Evolutionary conservation across 2,113 vertebrate species (phyloP), one percentile per base, ranked within the genome.

Genomic region (Orcinus orca): DNA sequence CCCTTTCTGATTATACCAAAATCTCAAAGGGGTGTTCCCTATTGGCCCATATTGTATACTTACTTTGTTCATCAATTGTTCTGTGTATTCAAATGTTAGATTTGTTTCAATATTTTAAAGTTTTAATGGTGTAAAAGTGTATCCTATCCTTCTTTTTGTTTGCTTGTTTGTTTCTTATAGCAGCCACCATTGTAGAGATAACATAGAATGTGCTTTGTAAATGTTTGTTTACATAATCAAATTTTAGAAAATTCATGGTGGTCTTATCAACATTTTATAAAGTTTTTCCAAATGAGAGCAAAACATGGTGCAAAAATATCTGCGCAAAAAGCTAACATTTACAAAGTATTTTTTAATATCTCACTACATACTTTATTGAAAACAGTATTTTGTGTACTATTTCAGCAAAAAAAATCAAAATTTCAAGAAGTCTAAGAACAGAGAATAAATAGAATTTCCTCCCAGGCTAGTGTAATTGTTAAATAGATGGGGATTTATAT

Each of bases 401-500:
- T 62, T 96, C 44, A 85, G 38, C 1, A 88, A 88, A 80, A 80
- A 65, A 89, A 91, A 17, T 67, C 0, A 80, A 94, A 63, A 63
- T 92, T 91, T 93, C 15, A 80, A 41, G 1, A 87, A 68, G 5
- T 63, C 6, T 9, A 96, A 58, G 47, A 88, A 94, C 0, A 76
- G 2, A 5, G 8, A 68, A 44, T 14, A 67, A 62, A 85, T 8
- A 85, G 14, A 77, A 89, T 85, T 80, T 96, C 20, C n/a, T 95
- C n/a, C n/a, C 18, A 82, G 60, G 31, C 65, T 62, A 58, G 13
- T 50, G 2, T 82, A 94, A 83, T 77, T 74, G 33, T 70, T 95
- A 93, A 93, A 11, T 68, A 88, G 44, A 82, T 53, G 29, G 50
- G 73, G 50, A 96, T 97, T 97, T 95, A 81, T 88, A 76, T 84